Conservation (phyloP, 2,113 vertebrate species). For the Bucco capensis region DNA sequence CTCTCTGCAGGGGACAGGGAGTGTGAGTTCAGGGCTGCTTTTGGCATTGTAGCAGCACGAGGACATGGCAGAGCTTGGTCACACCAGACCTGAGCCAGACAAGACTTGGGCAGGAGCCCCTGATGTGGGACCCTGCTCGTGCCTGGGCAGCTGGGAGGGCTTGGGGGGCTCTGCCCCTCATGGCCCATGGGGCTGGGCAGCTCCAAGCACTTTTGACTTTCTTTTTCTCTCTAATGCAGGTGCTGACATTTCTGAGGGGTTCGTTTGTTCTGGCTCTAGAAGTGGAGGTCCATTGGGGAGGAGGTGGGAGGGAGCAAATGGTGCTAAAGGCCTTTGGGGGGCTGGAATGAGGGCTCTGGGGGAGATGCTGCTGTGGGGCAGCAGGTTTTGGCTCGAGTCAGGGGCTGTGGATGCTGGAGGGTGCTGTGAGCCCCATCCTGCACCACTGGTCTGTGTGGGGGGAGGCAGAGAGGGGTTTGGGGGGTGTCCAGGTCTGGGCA, state of each 20-base stretch:
- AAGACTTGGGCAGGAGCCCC: not conserved
- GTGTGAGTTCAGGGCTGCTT: not conserved
- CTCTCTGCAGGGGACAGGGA: not conserved
- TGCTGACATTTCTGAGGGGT: not conserved
- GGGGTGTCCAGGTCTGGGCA: not conserved
- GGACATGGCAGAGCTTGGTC: not conserved
- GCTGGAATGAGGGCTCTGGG: not conserved
- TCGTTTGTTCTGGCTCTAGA: not conserved
- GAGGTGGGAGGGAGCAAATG: not conserved
- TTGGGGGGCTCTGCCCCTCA: not conserved
- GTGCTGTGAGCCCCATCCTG: not conserved
- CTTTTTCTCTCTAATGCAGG: not conserved
- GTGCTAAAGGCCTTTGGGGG: not conserved
- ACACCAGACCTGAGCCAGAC: not conserved
- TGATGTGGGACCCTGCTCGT: rapidly evolving
- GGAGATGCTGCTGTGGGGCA: not conserved
- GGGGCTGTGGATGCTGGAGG: not conserved
- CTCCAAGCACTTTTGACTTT: slow-evolving; percentile 39
- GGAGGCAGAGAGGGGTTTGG: not conserved
- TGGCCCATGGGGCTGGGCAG: not conserved
- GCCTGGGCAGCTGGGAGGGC: not conserved
- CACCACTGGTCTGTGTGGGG: not conserved
- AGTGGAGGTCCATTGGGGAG: not conserved
- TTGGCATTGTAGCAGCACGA: not conserved
- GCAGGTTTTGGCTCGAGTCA: not conserved